Conservation (phyloP, 1,140 invertebrate species). For the Sycobia sp. region DNA sequence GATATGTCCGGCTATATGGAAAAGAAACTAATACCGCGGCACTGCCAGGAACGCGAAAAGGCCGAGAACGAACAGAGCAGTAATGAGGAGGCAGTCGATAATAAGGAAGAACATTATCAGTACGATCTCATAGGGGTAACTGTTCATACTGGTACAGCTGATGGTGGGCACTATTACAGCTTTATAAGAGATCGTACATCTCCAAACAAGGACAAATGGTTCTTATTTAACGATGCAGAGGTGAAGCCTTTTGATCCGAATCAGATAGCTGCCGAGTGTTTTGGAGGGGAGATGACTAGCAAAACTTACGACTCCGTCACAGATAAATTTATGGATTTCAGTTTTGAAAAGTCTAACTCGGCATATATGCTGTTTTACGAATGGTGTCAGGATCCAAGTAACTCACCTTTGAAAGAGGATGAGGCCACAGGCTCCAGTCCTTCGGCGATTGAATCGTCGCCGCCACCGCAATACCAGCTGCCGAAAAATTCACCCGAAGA, state of each 20-base stretch:
- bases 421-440: slow-evolving; percentile 58
- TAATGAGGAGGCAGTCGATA: slow-evolving; percentile 39
- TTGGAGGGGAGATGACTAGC: slow-evolving; percentile 96
- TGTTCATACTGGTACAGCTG: slow-evolving; percentile 94
- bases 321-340: slow-evolving; percentile 96
- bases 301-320: slow-evolving; percentile 96
- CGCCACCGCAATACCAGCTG: slow-evolving; percentile 6
- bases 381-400: slow-evolving; percentile 63
- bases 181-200: slow-evolving; percentile 87
- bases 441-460: slow-evolving; percentile 37
- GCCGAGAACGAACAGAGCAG: slow-evolving; percentile 54
- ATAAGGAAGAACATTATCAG: slow-evolving; percentile 66
- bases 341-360: slow-evolving; percentile 96
- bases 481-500: neutral
- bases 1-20: slow-evolving; percentile 96
- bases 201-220: slow-evolving; percentile 83
- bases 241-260: slow-evolving; percentile 94
- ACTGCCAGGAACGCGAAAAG: slow-evolving; percentile 67
- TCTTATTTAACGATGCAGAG: slow-evolving; percentile 94
- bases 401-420: slow-evolving; percentile 47
- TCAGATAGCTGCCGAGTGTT: slow-evolving; percentile 92
- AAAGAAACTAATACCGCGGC: slow-evolving; percentile 88
- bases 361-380: slow-evolving; percentile 98
- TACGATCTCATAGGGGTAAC: slow-evolving; percentile 95
- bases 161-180: slow-evolving; percentile 96